Percentiles rank a stretch among this genome's conserved stretches.
These are phyloP conservation scores for Crotalus horridus DNA, from an alignment of 2,113 vertebrate species.

Conservation along the genomic window DNA sequence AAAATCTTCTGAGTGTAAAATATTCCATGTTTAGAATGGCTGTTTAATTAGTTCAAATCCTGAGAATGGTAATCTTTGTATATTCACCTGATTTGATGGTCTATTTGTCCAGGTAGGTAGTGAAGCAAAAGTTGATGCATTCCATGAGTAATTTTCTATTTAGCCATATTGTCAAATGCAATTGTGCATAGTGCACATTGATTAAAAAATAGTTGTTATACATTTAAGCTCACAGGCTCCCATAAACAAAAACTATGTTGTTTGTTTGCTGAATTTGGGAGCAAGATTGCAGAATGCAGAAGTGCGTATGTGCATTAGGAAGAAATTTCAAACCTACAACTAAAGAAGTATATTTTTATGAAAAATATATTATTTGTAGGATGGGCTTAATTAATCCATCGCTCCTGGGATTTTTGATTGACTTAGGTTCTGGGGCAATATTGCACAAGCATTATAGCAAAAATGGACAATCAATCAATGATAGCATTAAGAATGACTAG, in stretches of 20 bases:
- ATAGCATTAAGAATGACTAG: not conserved
- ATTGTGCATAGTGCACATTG: not conserved
- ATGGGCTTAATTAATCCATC: not conserved
- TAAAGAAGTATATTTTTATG: not conserved
- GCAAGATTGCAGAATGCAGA: not conserved
- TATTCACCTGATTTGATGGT: not conserved
- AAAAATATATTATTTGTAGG: not conserved
- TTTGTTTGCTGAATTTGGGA: not conserved
- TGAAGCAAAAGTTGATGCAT: not conserved
- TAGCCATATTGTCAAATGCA: not conserved
- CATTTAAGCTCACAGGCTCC: not conserved
- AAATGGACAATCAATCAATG: not conserved
- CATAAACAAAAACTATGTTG: not conserved
- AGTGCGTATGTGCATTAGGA: not conserved
- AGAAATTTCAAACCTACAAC: not conserved
- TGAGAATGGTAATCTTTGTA: not conserved
- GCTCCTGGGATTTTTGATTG: not conserved
- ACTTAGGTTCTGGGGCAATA: not conserved
- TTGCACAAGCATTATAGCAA: not conserved
- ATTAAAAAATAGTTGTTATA: not conserved
- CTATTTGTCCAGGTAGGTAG: not conserved
- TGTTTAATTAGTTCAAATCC: not conserved
- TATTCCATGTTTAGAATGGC: not conserved
- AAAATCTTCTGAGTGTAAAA: not conserved
- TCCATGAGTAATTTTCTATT: not conserved